Percentiles rank a stretch among this genome's conserved stretches.
phyloP scores from a whole-genome alignment of 2,797 vertebrate species.

The Melanogrammus aeglefinus region DNA sequence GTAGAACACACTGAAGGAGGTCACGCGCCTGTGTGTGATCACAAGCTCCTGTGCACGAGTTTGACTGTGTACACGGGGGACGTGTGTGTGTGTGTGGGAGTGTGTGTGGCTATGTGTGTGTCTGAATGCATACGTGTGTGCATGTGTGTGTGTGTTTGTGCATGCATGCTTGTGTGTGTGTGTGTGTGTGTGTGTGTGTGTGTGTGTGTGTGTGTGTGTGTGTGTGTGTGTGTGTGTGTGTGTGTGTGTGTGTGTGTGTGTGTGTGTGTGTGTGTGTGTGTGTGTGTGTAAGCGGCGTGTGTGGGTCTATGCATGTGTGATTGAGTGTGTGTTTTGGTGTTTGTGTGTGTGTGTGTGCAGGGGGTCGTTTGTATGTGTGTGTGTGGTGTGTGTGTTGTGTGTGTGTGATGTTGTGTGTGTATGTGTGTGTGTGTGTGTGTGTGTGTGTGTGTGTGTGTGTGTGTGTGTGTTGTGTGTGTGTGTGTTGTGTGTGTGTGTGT shows the following conservation, averaged over 20 bases:
- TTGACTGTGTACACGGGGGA: slow-evolving; percentile 24
- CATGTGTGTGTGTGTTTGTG: neutral
- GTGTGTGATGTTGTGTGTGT: neutral
- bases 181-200: neutral
- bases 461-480: neutral
- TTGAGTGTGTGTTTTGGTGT: neutral
- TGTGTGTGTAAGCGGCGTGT: no score
- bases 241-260: slow-evolving; percentile 30
- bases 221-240: slow-evolving; percentile 10
- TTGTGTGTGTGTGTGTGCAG: neutral
- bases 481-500: neutral
- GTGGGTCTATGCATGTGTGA: neutral
- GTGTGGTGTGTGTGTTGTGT: neutral
- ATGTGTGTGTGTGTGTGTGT: no score
- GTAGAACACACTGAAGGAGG: neutral
- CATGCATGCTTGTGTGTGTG: neutral
- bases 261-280: neutral
- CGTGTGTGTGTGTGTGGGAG: slow-evolving; percentile 5
- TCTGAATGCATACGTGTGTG: slow-evolving; percentile 18
- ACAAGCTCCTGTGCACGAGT: slow-evolving; percentile 31
- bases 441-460: neutral
- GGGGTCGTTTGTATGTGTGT: neutral
- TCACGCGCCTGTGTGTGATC: slow-evolving; percentile 14
- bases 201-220: slow-evolving; percentile 26
- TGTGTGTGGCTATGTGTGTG: slow-evolving; percentile 29